Conservation (phyloP, 2,888 invertebrate species). For the Eueremaeus valkanovi region DNA sequence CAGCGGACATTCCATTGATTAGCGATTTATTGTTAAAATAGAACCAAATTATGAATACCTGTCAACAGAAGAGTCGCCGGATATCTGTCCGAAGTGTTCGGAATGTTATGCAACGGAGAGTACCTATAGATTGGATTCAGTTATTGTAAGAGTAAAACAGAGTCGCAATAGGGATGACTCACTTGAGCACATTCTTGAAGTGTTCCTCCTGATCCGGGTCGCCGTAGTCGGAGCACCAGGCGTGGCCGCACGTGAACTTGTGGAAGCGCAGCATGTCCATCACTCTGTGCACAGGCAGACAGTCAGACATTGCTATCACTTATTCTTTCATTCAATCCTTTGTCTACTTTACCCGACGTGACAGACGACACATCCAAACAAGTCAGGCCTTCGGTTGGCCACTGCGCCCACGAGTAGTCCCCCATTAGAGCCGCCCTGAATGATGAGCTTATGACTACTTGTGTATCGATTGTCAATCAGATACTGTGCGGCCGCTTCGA, state of each 20-base stretch:
- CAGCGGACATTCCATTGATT: background rate
- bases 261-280: constrained; percentile 96
- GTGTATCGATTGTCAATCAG: constrained; percentile 78
- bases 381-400: constrained; percentile 87
- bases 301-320: background rate
- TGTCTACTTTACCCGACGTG: constrained; percentile 65
- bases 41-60: constrained; percentile 54
- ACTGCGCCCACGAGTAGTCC: constrained; percentile 93
- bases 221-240: constrained; percentile 95
- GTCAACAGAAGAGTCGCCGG: constrained; percentile 83
- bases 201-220: constrained; percentile 79
- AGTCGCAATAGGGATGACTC: constrained; percentile 38
- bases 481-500: constrained; percentile 58
- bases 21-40: background rate
- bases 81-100: constrained; percentile 61
- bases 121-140: constrained; percentile 54
- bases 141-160: background rate
- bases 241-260: constrained; percentile 95
- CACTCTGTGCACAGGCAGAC: constrained; percentile 62
- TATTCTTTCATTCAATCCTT: background rate
- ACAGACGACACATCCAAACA: constrained; percentile 86
- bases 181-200: constrained; percentile 76
- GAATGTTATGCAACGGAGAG: constrained; percentile 86
- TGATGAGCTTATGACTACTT: constrained; percentile 66
- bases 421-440: constrained; percentile 95